These are phyloP conservation scores for Pyrocephalus nanus DNA, from an alignment of 2,797 vertebrate genomes.

Conservation along the genomic window DNA sequence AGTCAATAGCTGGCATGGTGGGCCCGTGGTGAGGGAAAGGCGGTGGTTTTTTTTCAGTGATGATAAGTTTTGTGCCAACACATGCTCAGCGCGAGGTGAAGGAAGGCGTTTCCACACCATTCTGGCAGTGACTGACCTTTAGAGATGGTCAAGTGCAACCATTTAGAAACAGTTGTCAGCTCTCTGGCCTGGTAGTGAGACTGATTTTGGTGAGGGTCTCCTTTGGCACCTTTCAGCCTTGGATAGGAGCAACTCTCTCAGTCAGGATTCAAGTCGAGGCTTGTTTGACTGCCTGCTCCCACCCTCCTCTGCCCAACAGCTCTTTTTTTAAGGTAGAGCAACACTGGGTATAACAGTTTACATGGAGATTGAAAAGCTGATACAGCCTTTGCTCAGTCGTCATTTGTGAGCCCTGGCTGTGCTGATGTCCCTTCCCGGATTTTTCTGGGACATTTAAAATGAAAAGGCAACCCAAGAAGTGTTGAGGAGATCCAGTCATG, in stretches of 20 bases:
- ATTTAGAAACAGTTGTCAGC: background rate
- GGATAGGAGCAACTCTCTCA: background rate
- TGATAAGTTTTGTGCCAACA: background rate
- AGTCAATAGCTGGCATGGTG: background rate
- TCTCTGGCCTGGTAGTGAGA: background rate
- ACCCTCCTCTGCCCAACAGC: background rate
- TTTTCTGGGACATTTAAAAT: background rate
- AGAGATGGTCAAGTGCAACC: background rate
- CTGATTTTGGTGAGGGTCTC: background rate
- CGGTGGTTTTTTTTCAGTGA: background rate
- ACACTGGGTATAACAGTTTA: background rate
- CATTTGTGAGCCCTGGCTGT: background rate
- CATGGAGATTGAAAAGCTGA: background rate
- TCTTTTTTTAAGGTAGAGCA: background rate
- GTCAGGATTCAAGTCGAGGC: background rate
- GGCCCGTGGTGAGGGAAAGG: background rate
- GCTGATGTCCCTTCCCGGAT: background rate
- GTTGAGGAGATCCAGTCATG: background rate
- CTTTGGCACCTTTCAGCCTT: background rate
- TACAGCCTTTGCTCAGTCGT: background rate
- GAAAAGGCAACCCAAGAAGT: background rate
- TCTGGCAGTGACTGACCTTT: background rate
- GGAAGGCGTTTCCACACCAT: background rate
- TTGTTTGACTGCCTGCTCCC: background rate
- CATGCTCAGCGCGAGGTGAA: accelerated